A percentile compares a stretch with the other conserved stretches of the same genome.
phyloP scores from a whole-genome alignment of 2,888 invertebrate species.

The Campopleginae sp. region DNA sequence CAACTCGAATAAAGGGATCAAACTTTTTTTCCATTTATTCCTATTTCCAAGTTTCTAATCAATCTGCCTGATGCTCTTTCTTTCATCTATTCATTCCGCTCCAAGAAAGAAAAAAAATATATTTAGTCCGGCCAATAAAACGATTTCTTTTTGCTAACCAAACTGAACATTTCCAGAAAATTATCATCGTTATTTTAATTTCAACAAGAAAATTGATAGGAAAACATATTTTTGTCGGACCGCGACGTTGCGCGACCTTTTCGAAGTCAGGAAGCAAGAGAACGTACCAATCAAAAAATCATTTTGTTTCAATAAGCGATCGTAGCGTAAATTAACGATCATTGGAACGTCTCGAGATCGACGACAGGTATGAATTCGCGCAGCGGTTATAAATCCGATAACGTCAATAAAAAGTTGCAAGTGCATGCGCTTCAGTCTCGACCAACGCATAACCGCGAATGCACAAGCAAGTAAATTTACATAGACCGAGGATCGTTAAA shows the following conservation, averaged over 20 bases:
- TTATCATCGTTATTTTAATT: no score
- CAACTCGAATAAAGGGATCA: background rate
- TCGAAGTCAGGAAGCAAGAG: no score
- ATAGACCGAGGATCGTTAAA: background rate
- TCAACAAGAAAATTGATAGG: no score
- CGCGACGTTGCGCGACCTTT: no score
- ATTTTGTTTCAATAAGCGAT: background rate
- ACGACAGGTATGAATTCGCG: background rate
- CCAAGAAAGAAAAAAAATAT: no score
- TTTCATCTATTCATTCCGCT: no score
- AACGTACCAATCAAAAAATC: background rate
- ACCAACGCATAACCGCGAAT: background rate
- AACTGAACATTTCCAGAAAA: background rate
- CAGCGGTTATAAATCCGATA: no score
- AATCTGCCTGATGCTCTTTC: no score
- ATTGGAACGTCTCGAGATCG: background rate
- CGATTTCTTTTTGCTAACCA: background rate
- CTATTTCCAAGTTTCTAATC: no score
- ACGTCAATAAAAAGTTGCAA: background rate
- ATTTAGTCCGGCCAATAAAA: background rate
- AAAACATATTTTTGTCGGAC: no score
- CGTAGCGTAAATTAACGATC: background rate
- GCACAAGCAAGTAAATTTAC: background rate
- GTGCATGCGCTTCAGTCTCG: background rate
- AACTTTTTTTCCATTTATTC: background rate